These are phyloP conservation scores for Lonchura striata DNA, from an alignment of 2,113 vertebrate species.

Conservation along the genomic window DNA sequence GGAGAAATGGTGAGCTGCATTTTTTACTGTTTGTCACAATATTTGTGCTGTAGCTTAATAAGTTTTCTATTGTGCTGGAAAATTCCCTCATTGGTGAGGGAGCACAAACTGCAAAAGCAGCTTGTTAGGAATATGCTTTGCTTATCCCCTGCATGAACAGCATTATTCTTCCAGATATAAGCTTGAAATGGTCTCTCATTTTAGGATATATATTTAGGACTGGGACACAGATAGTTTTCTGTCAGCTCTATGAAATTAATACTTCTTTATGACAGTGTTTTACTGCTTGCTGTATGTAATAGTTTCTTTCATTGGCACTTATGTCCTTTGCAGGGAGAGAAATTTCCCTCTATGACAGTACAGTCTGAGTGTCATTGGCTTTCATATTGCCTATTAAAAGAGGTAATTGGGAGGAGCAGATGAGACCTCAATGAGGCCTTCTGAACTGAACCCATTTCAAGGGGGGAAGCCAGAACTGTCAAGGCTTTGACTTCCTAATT, in stretches of 20 bases:
- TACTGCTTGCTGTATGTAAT: not conserved
- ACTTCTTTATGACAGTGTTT: not conserved
- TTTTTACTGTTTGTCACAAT: not conserved
- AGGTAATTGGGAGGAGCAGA: conserved; percentile 46
- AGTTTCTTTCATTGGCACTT: not conserved
- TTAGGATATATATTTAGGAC: not conserved
- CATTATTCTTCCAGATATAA: not conserved
- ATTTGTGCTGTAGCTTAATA: not conserved
- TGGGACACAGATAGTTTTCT: not conserved
- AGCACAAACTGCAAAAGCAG: not conserved
- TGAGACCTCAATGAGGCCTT: not conserved
- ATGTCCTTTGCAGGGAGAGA: not conserved
- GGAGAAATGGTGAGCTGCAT: not conserved
- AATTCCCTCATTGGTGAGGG: not conserved
- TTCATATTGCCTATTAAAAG: conserved; percentile 37
- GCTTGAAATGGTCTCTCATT: not conserved
- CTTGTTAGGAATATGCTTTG: not conserved
- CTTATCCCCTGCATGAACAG: not conserved
- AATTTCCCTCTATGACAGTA: not conserved
- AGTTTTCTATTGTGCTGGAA: not conserved
- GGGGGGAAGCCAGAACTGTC: conserved; percentile 38
- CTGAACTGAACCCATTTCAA: not conserved
- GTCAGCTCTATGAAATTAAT: conserved; percentile 2
- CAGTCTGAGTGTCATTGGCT: not conserved
- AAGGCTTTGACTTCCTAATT: conserved; percentile 56